Percentiles rank a stretch among this genome's conserved stretches.
phyloP scores from a whole-genome alignment of 2,113 vertebrate species.

The Alosa alosa region DNA sequence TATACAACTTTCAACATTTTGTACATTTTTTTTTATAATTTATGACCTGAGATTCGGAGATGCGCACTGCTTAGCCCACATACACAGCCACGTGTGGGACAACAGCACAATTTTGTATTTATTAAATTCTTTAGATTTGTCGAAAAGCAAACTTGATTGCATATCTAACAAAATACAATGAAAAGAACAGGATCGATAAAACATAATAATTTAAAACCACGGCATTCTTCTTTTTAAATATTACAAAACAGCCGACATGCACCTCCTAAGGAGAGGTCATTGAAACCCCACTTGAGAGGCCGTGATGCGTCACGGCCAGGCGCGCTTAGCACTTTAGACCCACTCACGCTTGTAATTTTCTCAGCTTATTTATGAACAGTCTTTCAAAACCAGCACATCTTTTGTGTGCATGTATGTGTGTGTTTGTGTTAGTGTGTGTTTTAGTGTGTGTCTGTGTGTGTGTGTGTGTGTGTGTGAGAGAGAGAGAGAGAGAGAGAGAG shows the following conservation, averaged over 20 bases:
- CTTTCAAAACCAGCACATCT: constrained; percentile 6
- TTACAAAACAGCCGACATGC: constrained; percentile 59
- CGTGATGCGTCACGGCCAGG: neutral
- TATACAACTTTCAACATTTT: constrained; percentile 78
- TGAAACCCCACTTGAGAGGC: neutral
- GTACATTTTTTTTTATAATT: constrained; percentile 76
- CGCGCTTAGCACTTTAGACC: neutral
- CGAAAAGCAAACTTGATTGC: constrained; percentile 51
- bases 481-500: too few relatives aligned
- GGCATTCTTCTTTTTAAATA: constrained; percentile 66
- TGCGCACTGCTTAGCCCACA: constrained; percentile 54
- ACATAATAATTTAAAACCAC: constrained; percentile 71
- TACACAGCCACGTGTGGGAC: constrained; percentile 48
- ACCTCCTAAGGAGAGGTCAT: constrained; percentile 32
- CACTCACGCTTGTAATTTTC: constrained; percentile 6
- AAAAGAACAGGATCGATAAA: constrained; percentile 67
- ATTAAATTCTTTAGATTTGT: constrained; percentile 47
- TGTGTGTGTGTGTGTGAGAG: neutral
- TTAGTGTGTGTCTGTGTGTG: neutral
- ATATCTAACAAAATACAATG: constrained; percentile 62
- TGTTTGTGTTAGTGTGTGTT: neutral
- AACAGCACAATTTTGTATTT: constrained; percentile 57
- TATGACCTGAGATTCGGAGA: constrained; percentile 76
- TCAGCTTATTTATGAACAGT: constrained; percentile 16
- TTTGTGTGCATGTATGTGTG: neutral